These are phyloP conservation scores for Nestor notabilis DNA, from an alignment of 2,113 vertebrate genomes.

Conservation along the genomic window DNA sequence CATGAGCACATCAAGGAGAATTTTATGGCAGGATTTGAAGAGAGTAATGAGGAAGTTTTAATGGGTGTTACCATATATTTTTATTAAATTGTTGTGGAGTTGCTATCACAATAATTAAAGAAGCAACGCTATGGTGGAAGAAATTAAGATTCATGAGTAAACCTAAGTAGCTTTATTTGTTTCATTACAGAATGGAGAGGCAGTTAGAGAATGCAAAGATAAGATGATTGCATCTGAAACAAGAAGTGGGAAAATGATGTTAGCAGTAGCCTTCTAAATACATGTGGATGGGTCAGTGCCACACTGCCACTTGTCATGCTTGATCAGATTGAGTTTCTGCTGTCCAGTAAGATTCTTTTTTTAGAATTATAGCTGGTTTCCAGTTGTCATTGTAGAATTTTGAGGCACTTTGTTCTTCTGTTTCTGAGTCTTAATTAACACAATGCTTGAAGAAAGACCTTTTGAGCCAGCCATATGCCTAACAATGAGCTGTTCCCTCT, in stretches of 20 bases:
- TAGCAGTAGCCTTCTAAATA: neutral
- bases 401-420: neutral
- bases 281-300: neutral
- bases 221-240: neutral
- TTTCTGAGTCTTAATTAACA: neutral
- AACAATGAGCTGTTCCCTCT: neutral
- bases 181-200: neutral
- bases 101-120: neutral
- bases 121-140: rapidly evolving
- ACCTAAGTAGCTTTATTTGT: neutral
- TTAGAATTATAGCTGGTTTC: neutral
- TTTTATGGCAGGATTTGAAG: neutral
- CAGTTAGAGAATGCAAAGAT: neutral
- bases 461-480: neutral
- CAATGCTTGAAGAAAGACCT: neutral
- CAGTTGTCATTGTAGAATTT: neutral
- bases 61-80: neutral
- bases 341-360: neutral
- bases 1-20: neutral
- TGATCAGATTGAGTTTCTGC: neutral
- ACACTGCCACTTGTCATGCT: neutral
- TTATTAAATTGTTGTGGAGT: neutral
- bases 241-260: neutral
- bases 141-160: neutral
- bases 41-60: neutral